phyloP scores from a whole-genome alignment of 2,113 vertebrate species.

The Saccopteryx bilineata region DNA sequence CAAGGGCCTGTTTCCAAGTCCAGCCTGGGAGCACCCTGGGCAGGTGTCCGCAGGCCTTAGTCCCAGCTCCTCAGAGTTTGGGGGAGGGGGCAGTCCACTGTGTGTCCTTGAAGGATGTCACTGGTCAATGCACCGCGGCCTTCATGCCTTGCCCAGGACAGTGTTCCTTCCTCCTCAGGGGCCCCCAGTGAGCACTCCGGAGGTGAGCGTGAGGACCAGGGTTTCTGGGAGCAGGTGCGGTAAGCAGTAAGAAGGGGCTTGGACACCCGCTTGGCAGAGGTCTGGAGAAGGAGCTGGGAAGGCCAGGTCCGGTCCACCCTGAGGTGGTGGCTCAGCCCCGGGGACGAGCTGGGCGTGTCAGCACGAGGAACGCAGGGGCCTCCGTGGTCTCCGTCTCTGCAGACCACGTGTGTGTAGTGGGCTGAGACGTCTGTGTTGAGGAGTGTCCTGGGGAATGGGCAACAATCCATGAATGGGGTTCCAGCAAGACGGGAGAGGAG shows the following conservation, averaged over 20 bases:
- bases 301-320: not conserved
- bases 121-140: accelerated
- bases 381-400: accelerated
- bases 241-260: no score
- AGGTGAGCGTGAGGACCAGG: accelerated
- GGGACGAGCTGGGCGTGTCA: accelerated
- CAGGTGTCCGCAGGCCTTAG: not conserved
- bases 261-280: no score
- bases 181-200: accelerated
- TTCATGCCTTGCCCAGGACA: no score
- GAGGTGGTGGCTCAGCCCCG: accelerated
- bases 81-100: not conserved
- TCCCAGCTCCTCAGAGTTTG: not conserved
- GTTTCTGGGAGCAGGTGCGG: not conserved
- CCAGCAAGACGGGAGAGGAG: not conserved
- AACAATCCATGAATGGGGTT: not conserved
- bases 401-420: not conserved
- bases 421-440: not conserved
- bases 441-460: not conserved
- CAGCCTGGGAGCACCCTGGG: accelerated
- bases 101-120: not conserved
- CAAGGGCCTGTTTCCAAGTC: not conserved
- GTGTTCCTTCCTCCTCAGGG: not conserved
- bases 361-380: no score
- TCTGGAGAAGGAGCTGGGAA: not conserved